phyloP scores from a whole-genome alignment of 2,797 vertebrate genomes.

The Sebastes nivosus region DNA sequence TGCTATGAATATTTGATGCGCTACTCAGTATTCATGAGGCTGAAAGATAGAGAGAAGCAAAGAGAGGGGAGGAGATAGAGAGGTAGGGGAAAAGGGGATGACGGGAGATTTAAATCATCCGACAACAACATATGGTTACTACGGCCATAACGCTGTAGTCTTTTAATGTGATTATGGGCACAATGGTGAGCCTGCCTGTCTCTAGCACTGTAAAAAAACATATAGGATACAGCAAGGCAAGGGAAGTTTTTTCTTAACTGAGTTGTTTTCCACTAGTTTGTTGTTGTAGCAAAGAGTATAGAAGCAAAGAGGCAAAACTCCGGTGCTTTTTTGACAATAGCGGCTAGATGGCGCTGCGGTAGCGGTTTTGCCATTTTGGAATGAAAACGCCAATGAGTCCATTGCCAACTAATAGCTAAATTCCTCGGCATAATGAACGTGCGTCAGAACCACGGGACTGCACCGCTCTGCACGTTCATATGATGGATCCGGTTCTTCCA shows the following conservation, averaged over 20 bases:
- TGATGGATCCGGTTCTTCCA: no score
- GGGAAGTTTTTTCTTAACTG: not conserved
- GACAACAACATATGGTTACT: slow-evolving; percentile 36
- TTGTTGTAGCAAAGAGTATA: no score
- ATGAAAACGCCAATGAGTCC: no score
- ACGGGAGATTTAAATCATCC: slow-evolving; percentile 55
- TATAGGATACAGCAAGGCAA: not conserved
- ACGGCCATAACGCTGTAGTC: slow-evolving; percentile 24
- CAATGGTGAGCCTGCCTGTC: not conserved
- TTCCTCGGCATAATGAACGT: no score
- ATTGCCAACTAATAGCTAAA: no score
- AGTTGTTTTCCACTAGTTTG: no score
- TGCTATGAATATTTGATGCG: slow-evolving; percentile 72
- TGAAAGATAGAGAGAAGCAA: slow-evolving; percentile 52
- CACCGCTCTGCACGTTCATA: no score
- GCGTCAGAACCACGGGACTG: no score
- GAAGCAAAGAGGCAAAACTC: no score
- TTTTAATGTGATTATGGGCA: slow-evolving; percentile 27
- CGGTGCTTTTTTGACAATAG: no score
- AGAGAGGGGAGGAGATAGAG: slow-evolving; percentile 35
- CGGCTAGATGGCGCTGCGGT: no score
- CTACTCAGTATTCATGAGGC: slow-evolving; percentile 64
- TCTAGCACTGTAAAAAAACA: not conserved
- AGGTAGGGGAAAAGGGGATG: slow-evolving; percentile 14
- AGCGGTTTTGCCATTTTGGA: no score